Evolutionary conservation across 2,888 invertebrate genomes (phyloP).

Genomic region (Heliconius cydno): DNA sequence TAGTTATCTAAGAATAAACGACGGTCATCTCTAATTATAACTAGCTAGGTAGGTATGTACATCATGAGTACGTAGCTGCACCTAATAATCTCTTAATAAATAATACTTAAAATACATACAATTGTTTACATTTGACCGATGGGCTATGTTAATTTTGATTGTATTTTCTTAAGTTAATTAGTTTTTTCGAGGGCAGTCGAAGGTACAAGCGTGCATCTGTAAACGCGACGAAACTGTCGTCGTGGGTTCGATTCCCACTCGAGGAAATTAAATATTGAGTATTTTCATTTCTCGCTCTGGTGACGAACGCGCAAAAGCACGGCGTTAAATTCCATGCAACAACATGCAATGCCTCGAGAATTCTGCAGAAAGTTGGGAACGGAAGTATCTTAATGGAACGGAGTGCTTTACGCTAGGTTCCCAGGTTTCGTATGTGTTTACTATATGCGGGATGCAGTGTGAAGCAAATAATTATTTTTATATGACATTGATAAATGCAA

Average conservation of each 20-base stretch:
- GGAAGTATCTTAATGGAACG: neutral
- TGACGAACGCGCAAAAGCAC: too few relatives aligned
- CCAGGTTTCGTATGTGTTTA: neutral
- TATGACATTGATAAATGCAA: neutral
- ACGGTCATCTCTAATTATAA: constrained; percentile 75
- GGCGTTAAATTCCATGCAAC: too few relatives aligned
- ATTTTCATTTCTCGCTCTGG: too few relatives aligned
- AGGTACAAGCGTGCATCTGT: too few relatives aligned
- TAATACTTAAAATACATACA: neutral
- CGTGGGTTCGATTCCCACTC: neutral
- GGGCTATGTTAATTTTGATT: neutral
- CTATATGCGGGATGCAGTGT: neutral
- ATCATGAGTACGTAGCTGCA: constrained; percentile 24
- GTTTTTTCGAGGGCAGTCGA: neutral
- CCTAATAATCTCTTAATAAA: constrained; percentile 1
- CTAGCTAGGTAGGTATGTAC: constrained; percentile 15
- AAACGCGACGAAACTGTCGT: too few relatives aligned
- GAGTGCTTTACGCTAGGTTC: neutral
- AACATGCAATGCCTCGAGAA: too few relatives aligned
- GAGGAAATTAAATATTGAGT: too few relatives aligned
- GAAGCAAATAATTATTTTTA: neutral
- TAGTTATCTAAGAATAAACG: constrained; percentile 77
- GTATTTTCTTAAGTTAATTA: neutral
- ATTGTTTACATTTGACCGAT: neutral
- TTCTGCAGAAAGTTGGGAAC: too few relatives aligned